phyloP scores from a whole-genome alignment of 2,797 vertebrate genomes.

The Neomorphus geoffroyi region DNA sequence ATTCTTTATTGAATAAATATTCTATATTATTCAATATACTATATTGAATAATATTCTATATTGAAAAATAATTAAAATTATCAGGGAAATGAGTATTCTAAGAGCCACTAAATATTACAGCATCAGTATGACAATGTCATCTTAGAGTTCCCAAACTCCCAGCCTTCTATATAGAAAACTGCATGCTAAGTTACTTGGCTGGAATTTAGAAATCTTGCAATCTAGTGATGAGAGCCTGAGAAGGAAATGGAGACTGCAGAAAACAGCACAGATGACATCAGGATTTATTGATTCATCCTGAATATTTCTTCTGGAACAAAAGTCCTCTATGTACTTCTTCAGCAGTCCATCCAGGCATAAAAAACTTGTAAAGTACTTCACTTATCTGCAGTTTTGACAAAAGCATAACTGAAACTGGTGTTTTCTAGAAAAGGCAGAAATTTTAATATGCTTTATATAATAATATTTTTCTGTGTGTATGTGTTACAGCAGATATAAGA shows the following conservation, averaged over 20 bases:
- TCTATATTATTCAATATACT: no score
- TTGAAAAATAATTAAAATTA: not conserved
- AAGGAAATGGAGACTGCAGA: not conserved
- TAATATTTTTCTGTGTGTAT: not conserved
- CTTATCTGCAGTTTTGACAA: not conserved
- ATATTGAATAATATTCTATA: no score
- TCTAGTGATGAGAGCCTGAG: not conserved
- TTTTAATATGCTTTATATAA: not conserved
- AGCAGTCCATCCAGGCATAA: not conserved
- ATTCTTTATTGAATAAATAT: not conserved
- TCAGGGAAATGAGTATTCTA: not conserved
- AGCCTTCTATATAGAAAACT: not conserved
- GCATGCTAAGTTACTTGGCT: not conserved
- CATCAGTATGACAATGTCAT: not conserved
- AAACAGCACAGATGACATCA: not conserved
- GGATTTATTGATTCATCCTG: slow-evolving; percentile 8
- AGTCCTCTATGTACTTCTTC: not conserved
- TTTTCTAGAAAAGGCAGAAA: not conserved
- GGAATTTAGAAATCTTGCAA: not conserved
- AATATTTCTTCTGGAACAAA: not conserved
- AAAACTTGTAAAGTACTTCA: not conserved
- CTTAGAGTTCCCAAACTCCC: not conserved
- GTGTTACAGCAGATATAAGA: not conserved
- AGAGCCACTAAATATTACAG: not conserved
- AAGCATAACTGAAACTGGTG: not conserved